Conservation (phyloP, 2,797 vertebrate species). For the Pangasius djambal region DNA sequence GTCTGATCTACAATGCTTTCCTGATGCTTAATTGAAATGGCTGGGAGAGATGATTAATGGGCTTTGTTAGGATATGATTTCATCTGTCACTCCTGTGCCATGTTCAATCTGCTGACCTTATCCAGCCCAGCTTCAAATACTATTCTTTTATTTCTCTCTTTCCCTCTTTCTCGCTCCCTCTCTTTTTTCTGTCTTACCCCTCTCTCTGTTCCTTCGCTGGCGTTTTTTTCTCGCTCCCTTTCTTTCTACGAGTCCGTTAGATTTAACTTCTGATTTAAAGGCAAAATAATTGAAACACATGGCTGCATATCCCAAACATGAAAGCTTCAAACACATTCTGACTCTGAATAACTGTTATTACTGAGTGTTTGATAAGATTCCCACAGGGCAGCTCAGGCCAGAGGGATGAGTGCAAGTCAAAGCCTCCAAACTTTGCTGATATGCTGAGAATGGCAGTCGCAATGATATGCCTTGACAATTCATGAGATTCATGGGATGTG, state of each 20-base stretch:
- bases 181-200: background rate
- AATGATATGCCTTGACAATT: background rate
- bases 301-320: background rate
- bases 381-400: background rate
- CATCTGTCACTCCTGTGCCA: slow-evolving; percentile 1
- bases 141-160: background rate
- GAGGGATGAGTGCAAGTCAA: background rate
- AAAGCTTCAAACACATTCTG: background rate
- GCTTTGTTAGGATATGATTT: slow-evolving; percentile 45
- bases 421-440: slow-evolving; percentile 5
- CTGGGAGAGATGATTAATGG: slow-evolving; percentile 50
- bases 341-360: background rate
- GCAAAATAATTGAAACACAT: background rate
- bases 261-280: background rate
- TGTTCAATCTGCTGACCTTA: slow-evolving; percentile 36
- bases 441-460: slow-evolving; percentile 19
- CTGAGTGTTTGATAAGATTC: slow-evolving; percentile 3
- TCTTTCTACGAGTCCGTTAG: background rate
- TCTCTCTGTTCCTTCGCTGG: background rate
- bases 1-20: slow-evolving; percentile 40
- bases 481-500: background rate
- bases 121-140: background rate
- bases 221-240: background rate
- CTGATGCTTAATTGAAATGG: slow-evolving; percentile 45
- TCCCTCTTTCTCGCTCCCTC: background rate